A percentile compares a stretch with the other conserved stretches of the same genome.
These are phyloP conservation scores for Laterallus jamaicensis DNA, from an alignment of 2,113 vertebrate genomes.

Conservation along the genomic window DNA sequence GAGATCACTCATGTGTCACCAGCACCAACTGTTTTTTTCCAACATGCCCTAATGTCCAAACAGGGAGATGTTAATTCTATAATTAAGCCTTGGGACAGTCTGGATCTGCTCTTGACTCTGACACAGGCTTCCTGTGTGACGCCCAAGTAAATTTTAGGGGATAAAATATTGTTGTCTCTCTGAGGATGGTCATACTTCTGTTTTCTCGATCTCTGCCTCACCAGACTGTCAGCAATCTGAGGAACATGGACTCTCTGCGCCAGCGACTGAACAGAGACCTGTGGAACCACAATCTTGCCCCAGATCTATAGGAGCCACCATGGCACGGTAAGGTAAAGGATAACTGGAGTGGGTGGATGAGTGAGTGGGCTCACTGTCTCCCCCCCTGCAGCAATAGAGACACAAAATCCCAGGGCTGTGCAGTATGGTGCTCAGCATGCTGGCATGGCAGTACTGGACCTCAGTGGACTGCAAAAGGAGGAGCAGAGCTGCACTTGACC, in stretches of 20 bases:
- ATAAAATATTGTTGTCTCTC: not conserved
- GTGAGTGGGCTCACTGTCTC: rapidly evolving
- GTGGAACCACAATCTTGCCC: not conserved
- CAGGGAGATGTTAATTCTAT: not conserved
- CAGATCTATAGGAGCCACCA: not conserved
- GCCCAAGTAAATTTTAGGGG: not conserved
- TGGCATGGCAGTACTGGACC: not conserved
- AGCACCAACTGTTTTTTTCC: not conserved
- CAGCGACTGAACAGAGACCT: rapidly evolving
- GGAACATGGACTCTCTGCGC: not conserved
- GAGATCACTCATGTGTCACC: not conserved
- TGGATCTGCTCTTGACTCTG: not conserved
- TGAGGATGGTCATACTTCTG: not conserved
- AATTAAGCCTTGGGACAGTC: not conserved
- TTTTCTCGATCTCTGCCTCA: not conserved
- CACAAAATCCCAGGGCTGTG: not conserved
- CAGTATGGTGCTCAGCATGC: rapidly evolving
- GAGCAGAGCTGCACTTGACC: not conserved
- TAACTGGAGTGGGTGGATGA: rapidly evolving
- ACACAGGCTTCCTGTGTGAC: not conserved
- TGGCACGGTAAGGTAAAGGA: not conserved
- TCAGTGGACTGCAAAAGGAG: not conserved
- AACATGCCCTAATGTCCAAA: not conserved
- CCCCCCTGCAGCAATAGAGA: no score
- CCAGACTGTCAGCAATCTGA: not conserved